Base-by-base conservation (phyloP, 1,140 invertebrate species). In the Drosophila jambulina region DNA sequence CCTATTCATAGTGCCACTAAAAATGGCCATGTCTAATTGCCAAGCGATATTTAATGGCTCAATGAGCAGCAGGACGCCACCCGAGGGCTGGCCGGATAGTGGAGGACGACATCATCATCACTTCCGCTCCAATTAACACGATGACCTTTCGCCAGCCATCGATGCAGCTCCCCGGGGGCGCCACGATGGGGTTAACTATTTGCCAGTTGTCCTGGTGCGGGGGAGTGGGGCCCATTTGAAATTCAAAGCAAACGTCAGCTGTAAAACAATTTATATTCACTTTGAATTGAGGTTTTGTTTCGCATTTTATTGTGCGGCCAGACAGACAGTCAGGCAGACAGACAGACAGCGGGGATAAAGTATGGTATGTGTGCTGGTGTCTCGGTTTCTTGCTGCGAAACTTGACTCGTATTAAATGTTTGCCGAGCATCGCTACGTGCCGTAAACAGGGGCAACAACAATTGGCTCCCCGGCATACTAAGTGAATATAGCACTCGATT, bases 261-360 rank as follows among this genome's bases (percentile, higher is more conserved):
- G 85, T 90, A 90, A 90, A 90, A 90, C 85, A 90, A 90, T 90
- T 90, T 90, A 90, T 85, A 90, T 90, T 90, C 85, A 90, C 78
- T 90, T 90, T 85, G 85, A 82, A 90, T 87, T 90, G 85, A 81
- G 85, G 86, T 85, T 90, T 90, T 90, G 85, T 85, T 85, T 90
- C 71, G 60, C 72, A 84, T 88, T 88, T 84, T 90, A 90, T 80
- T 82, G 60, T 80, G 53, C 34, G 61, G 38, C 53, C 62, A 43
- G 75, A 70, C 60, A 63, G 56, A 60, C 48, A 40, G 23, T 53
- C 13, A 56, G 46, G 13, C 49, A 53, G 75, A 15, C 15, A 38
- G 12, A 9, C 19, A 6, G 32, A 23, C 36, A 15, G 32, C 32
- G 36, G 65, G 27, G 67, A 32, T 68, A 21, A 58, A 21, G 15